These are phyloP conservation scores for Malacoraja senta DNA, from an alignment of 2,797 vertebrate genomes.

Conservation along the genomic window DNA sequence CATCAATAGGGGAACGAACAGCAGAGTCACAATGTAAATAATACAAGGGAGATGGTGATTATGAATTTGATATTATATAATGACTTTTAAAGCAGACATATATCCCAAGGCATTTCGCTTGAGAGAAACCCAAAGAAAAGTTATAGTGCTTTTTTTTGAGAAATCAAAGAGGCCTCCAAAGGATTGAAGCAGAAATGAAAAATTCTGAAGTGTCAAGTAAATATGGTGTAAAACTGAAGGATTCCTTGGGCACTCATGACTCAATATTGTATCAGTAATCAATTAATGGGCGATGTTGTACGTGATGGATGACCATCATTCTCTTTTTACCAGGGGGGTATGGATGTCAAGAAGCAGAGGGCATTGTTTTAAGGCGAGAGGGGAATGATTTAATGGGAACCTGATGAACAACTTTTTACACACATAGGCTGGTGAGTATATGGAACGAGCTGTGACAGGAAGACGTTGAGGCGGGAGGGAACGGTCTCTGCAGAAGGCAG, in stretches of 20 bases:
- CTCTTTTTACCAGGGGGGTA: too few relatives aligned
- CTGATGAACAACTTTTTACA: too few relatives aligned
- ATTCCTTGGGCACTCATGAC: not conserved
- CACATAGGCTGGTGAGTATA: too few relatives aligned
- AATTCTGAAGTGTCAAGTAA: too few relatives aligned
- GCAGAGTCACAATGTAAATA: not conserved
- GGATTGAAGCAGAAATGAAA: too few relatives aligned
- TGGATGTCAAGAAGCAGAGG: too few relatives aligned
- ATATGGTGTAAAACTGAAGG: not conserved
- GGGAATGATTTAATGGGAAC: too few relatives aligned
- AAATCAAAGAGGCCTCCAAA: not conserved
- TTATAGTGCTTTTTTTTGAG: not conserved
- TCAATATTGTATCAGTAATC: not conserved
- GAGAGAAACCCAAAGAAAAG: not conserved
- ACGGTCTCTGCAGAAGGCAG: too few relatives aligned
- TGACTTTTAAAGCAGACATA: not conserved
- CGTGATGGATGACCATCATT: not conserved
- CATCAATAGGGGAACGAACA: not conserved
- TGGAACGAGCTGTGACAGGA: too few relatives aligned
- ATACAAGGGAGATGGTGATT: not conserved
- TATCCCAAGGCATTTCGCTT: not conserved
- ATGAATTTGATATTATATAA: not conserved
- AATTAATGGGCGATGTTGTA: not conserved
- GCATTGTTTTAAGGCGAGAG: too few relatives aligned
- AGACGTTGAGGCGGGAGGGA: too few relatives aligned